phyloP scores from a whole-genome alignment of 2,888 invertebrate species.

The Eupithecia centaureata region DNA sequence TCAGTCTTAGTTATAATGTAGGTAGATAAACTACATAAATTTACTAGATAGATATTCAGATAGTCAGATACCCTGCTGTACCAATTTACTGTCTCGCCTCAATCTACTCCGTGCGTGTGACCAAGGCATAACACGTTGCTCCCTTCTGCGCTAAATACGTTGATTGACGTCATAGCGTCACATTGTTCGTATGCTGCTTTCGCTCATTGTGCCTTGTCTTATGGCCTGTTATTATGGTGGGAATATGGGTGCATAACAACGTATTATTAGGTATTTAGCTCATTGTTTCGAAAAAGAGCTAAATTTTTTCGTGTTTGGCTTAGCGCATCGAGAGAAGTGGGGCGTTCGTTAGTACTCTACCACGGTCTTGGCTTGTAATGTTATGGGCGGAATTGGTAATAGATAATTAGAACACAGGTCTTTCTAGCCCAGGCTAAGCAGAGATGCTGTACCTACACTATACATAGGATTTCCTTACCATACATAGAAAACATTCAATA shows the following conservation, averaged over 20 bases:
- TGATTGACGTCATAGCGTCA: constrained; percentile 41
- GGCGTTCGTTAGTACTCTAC: not conserved
- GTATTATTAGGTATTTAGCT: constrained; percentile 5
- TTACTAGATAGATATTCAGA: too few relatives aligned
- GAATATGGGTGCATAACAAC: constrained; percentile 19
- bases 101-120: too few relatives aligned
- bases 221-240: constrained; percentile 22
- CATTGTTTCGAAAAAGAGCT: not conserved
- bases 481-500: too few relatives aligned
- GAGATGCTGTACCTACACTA: too few relatives aligned
- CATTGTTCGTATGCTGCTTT: constrained; percentile 41
- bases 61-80: too few relatives aligned
- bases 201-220: constrained; percentile 32
- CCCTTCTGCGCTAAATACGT: constrained; percentile 28
- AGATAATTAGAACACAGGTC: too few relatives aligned
- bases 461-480: too few relatives aligned
- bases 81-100: too few relatives aligned
- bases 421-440: too few relatives aligned
- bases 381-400: too few relatives aligned
- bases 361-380: not conserved
- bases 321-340: not conserved
- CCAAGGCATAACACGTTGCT: constrained; percentile 33
- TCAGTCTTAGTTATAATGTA: too few relatives aligned
- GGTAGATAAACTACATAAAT: too few relatives aligned
- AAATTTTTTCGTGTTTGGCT: not conserved